A percentile compares a stretch with the other conserved stretches of the same genome.
phyloP scores from a whole-genome alignment of 2,113 vertebrate genomes.

The Petroica traversi region DNA sequence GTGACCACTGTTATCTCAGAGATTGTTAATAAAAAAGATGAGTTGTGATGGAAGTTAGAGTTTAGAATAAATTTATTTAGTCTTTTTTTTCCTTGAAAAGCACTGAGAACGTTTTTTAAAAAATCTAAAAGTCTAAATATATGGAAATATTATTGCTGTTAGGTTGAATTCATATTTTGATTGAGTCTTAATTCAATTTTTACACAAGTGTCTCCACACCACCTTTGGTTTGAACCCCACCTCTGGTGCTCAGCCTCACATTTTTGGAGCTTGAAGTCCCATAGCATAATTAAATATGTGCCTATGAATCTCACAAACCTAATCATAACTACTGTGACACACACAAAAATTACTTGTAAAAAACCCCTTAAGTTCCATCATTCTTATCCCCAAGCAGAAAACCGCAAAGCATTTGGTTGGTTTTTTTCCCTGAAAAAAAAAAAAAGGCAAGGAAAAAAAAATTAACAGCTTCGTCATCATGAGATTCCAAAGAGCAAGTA shows the following conservation, averaged over 20 bases:
- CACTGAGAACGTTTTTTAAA: accelerated
- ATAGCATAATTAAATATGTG: background rate
- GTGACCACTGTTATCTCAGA: background rate
- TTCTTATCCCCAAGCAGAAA: background rate
- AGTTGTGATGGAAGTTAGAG: background rate
- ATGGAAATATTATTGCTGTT: background rate
- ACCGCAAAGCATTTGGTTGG: accelerated
- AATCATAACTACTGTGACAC: background rate
- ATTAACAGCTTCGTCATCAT: background rate
- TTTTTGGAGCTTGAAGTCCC: background rate
- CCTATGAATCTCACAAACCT: background rate
- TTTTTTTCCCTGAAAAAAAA: accelerated
- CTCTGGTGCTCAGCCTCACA: background rate
- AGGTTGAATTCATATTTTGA: background rate
- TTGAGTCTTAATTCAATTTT: background rate
- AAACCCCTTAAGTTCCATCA: background rate
- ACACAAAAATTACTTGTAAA: background rate
- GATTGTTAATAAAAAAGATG: background rate
- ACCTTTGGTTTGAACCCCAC: background rate
- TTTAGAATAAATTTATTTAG: background rate
- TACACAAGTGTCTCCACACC: background rate
- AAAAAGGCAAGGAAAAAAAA: background rate
- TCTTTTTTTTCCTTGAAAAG: background rate
- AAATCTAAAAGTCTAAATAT: too few relatives aligned
- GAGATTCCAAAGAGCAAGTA: conserved; percentile 9